Conservation (phyloP, 2,797 vertebrate species). For the Carapus acus region DNA sequence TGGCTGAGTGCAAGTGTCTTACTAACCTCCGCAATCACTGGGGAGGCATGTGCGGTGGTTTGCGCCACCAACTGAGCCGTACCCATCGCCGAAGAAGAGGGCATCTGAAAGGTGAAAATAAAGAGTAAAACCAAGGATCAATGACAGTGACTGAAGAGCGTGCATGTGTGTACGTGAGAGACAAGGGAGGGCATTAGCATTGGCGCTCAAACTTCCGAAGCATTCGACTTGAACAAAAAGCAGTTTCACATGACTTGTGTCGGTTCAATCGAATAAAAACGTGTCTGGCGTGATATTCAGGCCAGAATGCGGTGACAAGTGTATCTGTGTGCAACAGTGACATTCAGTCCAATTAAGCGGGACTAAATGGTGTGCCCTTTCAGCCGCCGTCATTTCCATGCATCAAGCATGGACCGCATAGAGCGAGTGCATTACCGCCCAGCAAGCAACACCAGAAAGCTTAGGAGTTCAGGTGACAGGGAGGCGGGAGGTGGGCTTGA, state of each 20-base stretch:
- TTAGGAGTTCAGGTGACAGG: slow-evolving; percentile 6
- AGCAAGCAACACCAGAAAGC: slow-evolving; percentile 21
- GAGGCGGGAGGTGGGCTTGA: too few species aligned
- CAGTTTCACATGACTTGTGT: neutral
- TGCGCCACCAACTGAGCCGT: slow-evolving; percentile 27
- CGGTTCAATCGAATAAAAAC: too few species aligned
- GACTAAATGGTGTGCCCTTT: slow-evolving; percentile 51
- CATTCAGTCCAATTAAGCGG: slow-evolving; percentile 40
- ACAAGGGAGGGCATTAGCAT: too few species aligned
- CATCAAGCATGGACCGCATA: slow-evolving; percentile 32
- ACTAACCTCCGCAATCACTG: slow-evolving; percentile 61
- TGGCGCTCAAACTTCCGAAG: too few species aligned
- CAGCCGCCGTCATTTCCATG: slow-evolving; percentile 39
- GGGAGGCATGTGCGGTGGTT: slow-evolving; percentile 44
- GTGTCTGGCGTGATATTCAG: neutral
- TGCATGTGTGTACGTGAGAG: neutral
- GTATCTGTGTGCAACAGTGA: slow-evolving; percentile 20
- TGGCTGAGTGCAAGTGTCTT: neutral
- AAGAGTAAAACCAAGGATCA: neutral
- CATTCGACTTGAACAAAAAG: neutral
- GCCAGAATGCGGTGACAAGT: slow-evolving; percentile 21
- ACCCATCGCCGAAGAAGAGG: slow-evolving; percentile 26
- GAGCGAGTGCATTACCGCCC: slow-evolving; percentile 19
- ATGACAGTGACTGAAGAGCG: neutral
- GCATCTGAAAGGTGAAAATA: slow-evolving; percentile 42